phyloP scores from a whole-genome alignment of 2,888 invertebrate species.

The Falcaria lacertinaria region DNA sequence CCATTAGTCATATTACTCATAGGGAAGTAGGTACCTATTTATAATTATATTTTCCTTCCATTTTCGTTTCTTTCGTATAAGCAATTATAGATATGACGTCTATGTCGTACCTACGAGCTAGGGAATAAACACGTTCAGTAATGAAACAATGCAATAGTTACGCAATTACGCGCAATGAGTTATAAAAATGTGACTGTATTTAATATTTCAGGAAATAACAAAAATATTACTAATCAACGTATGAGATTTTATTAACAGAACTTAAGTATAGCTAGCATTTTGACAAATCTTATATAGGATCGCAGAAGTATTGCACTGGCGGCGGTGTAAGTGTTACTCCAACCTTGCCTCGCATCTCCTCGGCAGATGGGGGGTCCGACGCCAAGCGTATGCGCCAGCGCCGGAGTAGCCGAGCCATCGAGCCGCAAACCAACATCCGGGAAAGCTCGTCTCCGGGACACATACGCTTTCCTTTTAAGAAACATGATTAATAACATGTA shows the following conservation, averaged over 20 bases:
- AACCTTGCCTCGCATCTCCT: conserved; percentile 83
- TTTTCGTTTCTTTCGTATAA: too few species aligned
- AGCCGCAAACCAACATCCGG: conserved; percentile 83
- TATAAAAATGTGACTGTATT: too few species aligned
- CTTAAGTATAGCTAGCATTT: background rate
- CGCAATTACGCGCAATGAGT: too few species aligned
- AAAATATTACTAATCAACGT: too few species aligned
- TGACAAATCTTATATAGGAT: conserved; percentile 28
- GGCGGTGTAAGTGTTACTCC: conserved; percentile 88
- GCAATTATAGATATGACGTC: too few species aligned
- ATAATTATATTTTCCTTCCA: background rate
- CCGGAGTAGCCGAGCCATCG: conserved; percentile 84
- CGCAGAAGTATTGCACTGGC: conserved; percentile 55
- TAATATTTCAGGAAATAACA: too few species aligned
- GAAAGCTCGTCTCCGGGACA: conserved; percentile 92
- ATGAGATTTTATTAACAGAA: too few species aligned
- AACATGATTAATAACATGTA: too few species aligned
- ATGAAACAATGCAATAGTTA: too few species aligned
- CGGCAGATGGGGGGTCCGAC: conserved; percentile 46
- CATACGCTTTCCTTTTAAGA: conserved; percentile 85
- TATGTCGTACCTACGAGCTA: too few species aligned
- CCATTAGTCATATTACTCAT: conserved; percentile 27
- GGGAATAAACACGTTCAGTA: too few species aligned
- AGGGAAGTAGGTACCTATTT: background rate
- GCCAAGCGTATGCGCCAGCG: conserved; percentile 81